Percentiles rank a stretch among this genome's conserved stretches.
Evolutionary conservation across 2,888 invertebrate species (phyloP).

Genomic region (Callinectes sapidus): DNA sequence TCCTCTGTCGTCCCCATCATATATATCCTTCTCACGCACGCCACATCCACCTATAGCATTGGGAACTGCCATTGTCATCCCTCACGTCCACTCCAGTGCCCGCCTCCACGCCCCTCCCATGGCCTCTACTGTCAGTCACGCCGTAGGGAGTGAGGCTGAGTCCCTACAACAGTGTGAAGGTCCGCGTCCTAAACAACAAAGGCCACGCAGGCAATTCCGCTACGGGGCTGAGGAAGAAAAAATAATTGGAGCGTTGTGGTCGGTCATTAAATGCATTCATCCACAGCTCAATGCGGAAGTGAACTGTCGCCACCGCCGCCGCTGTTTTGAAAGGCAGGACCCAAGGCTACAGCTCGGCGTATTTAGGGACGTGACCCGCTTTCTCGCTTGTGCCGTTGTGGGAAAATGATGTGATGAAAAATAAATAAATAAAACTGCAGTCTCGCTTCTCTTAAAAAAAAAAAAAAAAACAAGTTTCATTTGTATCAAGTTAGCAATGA

Average conservation of each 20-base stretch:
- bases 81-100: conserved; percentile 1
- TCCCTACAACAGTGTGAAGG: background rate
- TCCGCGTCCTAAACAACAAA: background rate
- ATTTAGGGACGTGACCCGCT: background rate
- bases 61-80: background rate
- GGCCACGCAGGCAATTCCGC: background rate
- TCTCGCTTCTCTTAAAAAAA: background rate
- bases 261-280: conserved; percentile 20
- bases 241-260: conserved; percentile 28
- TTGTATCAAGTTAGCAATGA: background rate
- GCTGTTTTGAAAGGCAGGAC: background rate
- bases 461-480: background rate
- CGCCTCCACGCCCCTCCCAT: background rate
- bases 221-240: background rate
- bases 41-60: background rate
- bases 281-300: conserved; percentile 12
- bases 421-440: too few species aligned
- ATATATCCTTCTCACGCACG: background rate
- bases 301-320: background rate
- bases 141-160: background rate
- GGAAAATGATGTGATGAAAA: too few species aligned
- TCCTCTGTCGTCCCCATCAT: background rate
- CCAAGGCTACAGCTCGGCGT: background rate
- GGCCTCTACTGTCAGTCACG: background rate
- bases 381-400: background rate